Percentiles rank a stretch among this genome's conserved stretches.
Conservation (phyloP, 2,888 invertebrate species). For the Bugulina stolonifera region DNA sequence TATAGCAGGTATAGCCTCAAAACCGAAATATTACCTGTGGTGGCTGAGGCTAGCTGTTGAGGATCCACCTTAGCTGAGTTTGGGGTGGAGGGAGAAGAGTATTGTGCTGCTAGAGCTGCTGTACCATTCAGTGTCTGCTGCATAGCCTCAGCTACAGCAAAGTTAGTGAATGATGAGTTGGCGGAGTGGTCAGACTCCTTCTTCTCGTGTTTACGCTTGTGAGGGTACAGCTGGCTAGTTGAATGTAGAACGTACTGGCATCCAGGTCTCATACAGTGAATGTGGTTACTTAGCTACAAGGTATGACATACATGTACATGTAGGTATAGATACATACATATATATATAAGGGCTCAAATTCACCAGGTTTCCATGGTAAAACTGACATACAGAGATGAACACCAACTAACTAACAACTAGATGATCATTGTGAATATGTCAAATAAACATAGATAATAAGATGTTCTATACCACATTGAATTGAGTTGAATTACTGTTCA, state of each 20-base stretch:
- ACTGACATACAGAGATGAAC: too few species aligned
- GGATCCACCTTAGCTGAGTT: not conserved
- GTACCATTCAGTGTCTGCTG: not conserved
- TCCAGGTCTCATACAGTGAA: constrained; percentile 80
- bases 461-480: too few species aligned
- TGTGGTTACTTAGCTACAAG: constrained; percentile 74
- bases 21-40: not conserved
- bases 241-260: constrained; percentile 95
- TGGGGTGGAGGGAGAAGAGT: not conserved
- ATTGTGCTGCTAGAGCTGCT: not conserved
- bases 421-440: too few species aligned
- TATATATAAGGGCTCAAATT: too few species aligned
- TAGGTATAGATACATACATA: too few species aligned
- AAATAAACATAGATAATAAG: too few species aligned
- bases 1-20: too few species aligned
- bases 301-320: too few species aligned
- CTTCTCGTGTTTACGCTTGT: constrained; percentile 93
- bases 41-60: not conserved
- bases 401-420: too few species aligned
- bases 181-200: constrained; percentile 61
- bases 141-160: not conserved
- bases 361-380: too few species aligned
- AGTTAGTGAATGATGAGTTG: not conserved
- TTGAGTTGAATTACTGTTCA: too few species aligned
- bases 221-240: constrained; percentile 90